A percentile compares a stretch with the other conserved stretches of the same genome.
phyloP scores from a whole-genome alignment of 2,888 invertebrate genomes.

The Epinotia brunnichana region DNA sequence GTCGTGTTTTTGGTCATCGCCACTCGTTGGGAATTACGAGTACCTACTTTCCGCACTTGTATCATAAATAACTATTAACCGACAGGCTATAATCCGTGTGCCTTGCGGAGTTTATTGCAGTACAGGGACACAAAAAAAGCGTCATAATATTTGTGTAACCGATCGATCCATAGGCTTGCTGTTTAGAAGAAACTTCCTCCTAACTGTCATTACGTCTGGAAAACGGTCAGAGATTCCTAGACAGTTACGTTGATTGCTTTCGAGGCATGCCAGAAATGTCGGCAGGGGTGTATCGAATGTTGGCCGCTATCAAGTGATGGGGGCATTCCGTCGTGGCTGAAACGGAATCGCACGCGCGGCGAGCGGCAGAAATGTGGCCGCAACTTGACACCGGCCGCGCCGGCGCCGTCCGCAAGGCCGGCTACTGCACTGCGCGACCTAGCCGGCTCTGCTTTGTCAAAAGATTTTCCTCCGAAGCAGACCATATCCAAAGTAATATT shows the following conservation, averaged over 20 bases:
- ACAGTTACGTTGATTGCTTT: constrained; percentile 67
- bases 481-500: background rate
- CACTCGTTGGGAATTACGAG: too few species aligned
- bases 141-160: background rate
- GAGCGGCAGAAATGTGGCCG: constrained; percentile 77
- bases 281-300: constrained; percentile 75
- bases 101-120: too few species aligned
- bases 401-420: constrained; percentile 73
- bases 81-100: too few species aligned
- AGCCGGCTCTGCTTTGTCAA: constrained; percentile 50
- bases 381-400: constrained; percentile 67
- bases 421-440: constrained; percentile 79
- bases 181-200: constrained; percentile 16
- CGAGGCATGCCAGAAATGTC: constrained; percentile 69
- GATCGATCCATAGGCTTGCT: constrained; percentile 1
- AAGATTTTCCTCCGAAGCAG: background rate
- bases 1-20: too few species aligned
- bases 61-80: too few species aligned
- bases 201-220: constrained; percentile 32
- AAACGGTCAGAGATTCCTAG: constrained; percentile 49
- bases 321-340: constrained; percentile 74
- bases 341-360: constrained; percentile 75
- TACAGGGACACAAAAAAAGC: background rate
- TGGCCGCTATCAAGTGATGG: constrained; percentile 73
- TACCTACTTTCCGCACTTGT: too few species aligned